A percentile compares a stretch with the other conserved stretches of the same genome.
Conservation (phyloP, 2,888 invertebrate species). For the Pristionchus arcanus region DNA sequence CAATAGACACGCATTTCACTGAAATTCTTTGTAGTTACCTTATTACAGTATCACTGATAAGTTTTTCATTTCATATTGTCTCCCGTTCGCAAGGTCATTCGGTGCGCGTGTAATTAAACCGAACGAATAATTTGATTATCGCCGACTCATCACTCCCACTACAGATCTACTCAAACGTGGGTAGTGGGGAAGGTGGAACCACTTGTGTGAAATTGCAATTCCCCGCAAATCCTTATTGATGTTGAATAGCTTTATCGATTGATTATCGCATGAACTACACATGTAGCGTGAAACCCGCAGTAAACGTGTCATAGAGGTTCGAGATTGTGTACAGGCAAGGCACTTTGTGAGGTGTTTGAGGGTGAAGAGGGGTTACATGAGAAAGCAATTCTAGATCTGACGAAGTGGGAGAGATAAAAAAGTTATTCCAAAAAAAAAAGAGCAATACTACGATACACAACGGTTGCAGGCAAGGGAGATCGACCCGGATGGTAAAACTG, state of each 20-base stretch:
- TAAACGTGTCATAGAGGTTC: slow-evolving; percentile 8
- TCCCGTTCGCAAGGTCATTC: no score
- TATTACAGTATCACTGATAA: no score
- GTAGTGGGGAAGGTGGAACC: no score
- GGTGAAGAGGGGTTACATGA: background rate
- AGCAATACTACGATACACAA: slow-evolving; percentile 18
- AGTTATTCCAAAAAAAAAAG: background rate
- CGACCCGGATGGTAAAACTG: background rate
- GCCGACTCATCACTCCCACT: no score
- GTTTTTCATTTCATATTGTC: no score
- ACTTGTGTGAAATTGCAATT: background rate
- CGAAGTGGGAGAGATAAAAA: background rate
- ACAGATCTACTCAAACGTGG: no score
- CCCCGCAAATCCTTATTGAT: background rate
- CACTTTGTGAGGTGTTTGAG: slow-evolving; percentile 22
- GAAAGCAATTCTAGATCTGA: slow-evolving; percentile 1
- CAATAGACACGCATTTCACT: no score
- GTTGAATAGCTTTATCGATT: background rate
- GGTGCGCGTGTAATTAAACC: no score
- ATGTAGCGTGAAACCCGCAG: background rate
- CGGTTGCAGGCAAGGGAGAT: background rate
- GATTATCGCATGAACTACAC: background rate
- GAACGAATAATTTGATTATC: no score
- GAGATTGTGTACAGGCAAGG: slow-evolving; percentile 42
- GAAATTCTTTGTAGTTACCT: no score